Conservation (phyloP, 2,888 invertebrate species). For the Lepidochrysops patricia region DNA sequence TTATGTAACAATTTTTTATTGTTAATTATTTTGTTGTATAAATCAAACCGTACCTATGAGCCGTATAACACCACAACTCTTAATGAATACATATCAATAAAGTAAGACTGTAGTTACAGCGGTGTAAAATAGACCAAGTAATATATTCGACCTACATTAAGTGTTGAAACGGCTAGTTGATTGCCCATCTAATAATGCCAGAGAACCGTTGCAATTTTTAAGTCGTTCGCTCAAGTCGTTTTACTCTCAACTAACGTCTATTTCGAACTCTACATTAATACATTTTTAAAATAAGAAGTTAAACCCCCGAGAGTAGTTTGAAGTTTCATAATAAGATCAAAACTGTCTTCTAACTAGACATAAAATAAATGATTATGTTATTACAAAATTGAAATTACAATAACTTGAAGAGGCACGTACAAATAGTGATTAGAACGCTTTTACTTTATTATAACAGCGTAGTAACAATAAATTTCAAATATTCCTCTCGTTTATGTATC, state of each 20-base stretch:
- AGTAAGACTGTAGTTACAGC: background rate
- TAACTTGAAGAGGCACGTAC: background rate
- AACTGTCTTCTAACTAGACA: background rate
- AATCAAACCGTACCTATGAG: background rate
- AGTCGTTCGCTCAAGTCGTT: slow-evolving; percentile 18
- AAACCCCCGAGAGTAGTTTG: background rate
- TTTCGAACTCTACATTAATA: background rate
- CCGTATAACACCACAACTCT: no score
- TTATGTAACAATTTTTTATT: background rate
- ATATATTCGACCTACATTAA: slow-evolving; percentile 56
- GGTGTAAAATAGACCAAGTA: slow-evolving; percentile 39
- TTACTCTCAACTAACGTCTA: background rate
- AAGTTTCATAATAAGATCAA: background rate
- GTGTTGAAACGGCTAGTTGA: slow-evolving; percentile 46
- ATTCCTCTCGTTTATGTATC: background rate
- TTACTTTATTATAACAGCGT: background rate
- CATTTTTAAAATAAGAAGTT: background rate
- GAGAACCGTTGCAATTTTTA: slow-evolving; percentile 48
- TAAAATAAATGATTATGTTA: background rate
- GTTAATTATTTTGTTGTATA: background rate
- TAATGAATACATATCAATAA: background rate
- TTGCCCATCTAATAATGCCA: slow-evolving; percentile 60
- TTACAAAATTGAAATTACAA: background rate
- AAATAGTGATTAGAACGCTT: background rate
- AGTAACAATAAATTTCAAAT: background rate